Conservation (phyloP, 2,797 vertebrate genomes). For the Danio aesculapii region DNA sequence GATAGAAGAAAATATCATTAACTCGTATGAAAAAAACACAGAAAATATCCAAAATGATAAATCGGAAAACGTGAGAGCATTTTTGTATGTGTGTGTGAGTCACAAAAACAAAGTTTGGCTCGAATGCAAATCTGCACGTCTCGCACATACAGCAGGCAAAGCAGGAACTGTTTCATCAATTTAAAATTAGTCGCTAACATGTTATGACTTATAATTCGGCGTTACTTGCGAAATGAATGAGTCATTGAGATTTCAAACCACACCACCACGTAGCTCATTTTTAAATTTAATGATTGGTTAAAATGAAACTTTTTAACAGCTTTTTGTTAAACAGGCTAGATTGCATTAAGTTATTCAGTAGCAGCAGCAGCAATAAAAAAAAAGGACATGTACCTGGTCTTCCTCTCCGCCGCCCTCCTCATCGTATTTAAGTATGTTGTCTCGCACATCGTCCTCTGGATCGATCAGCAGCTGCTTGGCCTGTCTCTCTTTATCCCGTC, state of each 20-base stretch:
- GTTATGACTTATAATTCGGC: constrained; percentile 12
- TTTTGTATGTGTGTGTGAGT: neutral
- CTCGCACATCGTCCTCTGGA: constrained; percentile 89
- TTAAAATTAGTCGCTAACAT: constrained; percentile 22
- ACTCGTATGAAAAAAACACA: neutral
- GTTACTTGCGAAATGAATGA: constrained; percentile 7
- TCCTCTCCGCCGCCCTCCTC: constrained; percentile 92
- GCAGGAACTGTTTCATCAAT: constrained; percentile 20
- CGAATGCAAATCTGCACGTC: constrained; percentile 9
- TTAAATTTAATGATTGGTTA: neutral
- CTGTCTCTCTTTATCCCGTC: constrained; percentile 89
- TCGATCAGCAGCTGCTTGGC: constrained; percentile 91
- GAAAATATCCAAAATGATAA: neutral
- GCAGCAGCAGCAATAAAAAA: neutral
- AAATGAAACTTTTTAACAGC: neutral
- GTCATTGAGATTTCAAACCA: constrained; percentile 1
- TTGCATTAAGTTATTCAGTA: neutral
- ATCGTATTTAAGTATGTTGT: constrained; percentile 91
- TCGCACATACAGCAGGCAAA: constrained; percentile 28
- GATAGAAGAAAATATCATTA: neutral
- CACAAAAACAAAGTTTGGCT: neutral
- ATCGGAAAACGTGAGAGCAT: neutral
- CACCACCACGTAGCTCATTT: neutral
- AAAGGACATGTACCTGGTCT: constrained; percentile 80
- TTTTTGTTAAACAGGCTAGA: constrained; percentile 15